Evolutionary conservation across 2,113 vertebrate species (phyloP).

Genomic region (Strigops habroptila): DNA sequence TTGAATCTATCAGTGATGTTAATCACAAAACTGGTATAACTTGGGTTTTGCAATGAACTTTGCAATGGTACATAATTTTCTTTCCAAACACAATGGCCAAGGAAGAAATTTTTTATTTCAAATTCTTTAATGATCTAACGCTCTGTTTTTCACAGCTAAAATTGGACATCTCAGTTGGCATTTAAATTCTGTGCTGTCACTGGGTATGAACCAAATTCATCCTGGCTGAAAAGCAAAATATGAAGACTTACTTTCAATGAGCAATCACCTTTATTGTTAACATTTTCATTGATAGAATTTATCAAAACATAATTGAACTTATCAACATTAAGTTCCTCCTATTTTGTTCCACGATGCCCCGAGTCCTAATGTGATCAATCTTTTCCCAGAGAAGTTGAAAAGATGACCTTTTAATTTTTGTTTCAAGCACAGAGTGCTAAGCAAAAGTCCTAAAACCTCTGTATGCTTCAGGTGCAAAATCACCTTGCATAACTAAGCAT

Average conservation of each 20-base stretch:
- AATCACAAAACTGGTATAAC: neutral
- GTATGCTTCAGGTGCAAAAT: neutral
- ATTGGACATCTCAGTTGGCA: neutral
- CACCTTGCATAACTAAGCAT: neutral
- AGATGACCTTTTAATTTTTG: conserved; percentile 15
- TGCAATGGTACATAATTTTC: neutral
- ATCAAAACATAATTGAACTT: conserved; percentile 27
- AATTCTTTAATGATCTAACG: neutral
- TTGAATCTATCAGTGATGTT: neutral
- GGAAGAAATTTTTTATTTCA: neutral
- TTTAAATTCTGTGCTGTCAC: neutral
- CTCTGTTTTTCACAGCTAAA: neutral
- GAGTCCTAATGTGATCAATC: neutral
- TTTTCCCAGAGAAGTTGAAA: neutral
- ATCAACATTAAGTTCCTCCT: neutral
- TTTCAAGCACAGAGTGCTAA: neutral
- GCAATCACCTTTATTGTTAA: neutral
- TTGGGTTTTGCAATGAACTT: neutral
- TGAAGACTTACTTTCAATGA: neutral
- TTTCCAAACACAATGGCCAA: neutral
- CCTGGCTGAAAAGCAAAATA: neutral
- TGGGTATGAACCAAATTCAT: neutral
- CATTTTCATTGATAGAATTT: neutral
- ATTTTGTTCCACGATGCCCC: neutral
- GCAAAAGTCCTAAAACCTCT: neutral